Base-by-base conservation (phyloP, 2,113 vertebrate species). In the Mus musculus region DNA sequence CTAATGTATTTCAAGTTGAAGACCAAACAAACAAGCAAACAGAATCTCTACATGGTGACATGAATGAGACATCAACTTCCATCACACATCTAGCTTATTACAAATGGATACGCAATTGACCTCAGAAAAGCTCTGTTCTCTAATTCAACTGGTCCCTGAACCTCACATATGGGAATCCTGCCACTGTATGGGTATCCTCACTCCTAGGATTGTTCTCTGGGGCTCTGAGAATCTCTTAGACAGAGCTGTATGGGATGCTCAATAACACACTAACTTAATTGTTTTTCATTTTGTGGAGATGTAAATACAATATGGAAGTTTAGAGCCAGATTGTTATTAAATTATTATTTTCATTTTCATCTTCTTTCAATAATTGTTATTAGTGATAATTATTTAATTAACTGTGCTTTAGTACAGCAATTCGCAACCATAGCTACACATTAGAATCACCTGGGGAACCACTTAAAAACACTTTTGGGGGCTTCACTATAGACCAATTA, bases 301-400 rank as follows among this genome's bases (percentile, higher is more conserved):
- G 71, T 93, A 96, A 97, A 95, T 86, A 93, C 46, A 81, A 69
- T 54, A 80, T 16, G 71, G 39, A 92, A 93, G 30, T 82, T 90
- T 96, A 97, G 75, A 97, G 20, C 54, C n/a, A 90, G 87, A 75
- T 67, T 91, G 75, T 93, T 94, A 93, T 96, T 96, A 95, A 95
- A 94, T 96, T 95, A 75, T 94, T 95, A 94, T 97, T 96, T 97
- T 95, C 85, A 96, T 96, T 94, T 95, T 92, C 12, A 69, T 93
- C 87, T 95, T 94, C 90, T 97, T 95, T 97, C 88, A 90, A 69
- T 96, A 96, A 63, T 94, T 96, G 76, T 93, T 97, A 97, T 97
- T 96, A 90, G 88, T 3, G 11, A 95, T 92, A 77, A 94, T 98
- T 97, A 95, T 95, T 98, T 96, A 96, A 96, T 93, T 97, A 96